Evolutionary conservation across 2,888 invertebrate species (phyloP), one percentile per base, ranked within the genome.

Genomic region (Myopa tessellatipennis): DNA sequence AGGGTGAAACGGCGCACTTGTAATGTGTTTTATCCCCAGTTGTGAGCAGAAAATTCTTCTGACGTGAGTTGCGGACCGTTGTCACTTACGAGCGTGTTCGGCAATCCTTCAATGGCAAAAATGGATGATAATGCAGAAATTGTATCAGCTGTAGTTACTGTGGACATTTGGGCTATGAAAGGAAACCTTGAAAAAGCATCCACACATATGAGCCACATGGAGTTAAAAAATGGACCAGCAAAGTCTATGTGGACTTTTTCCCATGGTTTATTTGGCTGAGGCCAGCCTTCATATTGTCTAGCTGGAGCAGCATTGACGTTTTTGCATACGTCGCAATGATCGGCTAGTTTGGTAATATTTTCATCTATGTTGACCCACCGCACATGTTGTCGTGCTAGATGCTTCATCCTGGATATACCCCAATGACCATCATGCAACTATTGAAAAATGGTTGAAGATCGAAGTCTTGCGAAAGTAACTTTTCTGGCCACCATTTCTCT

Each of bases 211-310:
- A n/a, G 26, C 26, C 26, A 26, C 26, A 26, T 26, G 26, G 26
- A 26, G 26, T 26, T 26, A 26, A 26, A 26, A 26, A 26, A 26
- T 26, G 26, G 26, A 26, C 26, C 26, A 26, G 26, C 26, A 26
- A 26, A 90, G 80, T 90, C 90, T 12, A 87, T 82, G 82, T 90
- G 89, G 4, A 89, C 79, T 45, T 89, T 79, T 69, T 87, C 82
- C 85, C 87, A 88, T 4, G 86, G 85, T 65, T 81, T 79, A 7
- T 74, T 78, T 34, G 86, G 76, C 74, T 82, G 79, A 50, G 75
- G 79, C 77, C 82, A 83, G 18, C 79, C 76, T 61, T 77, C 69
- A 50, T 72, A 81, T 34, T 60, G 40, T 58, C 63, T 75, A 1
- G 52, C 3, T n/a, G 80, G 79, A 26, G 69, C 72, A 45, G 78